Evolutionary conservation across 2,113 vertebrate species (phyloP), one percentile per base, ranked within the genome.

Genomic region (Antigone vipio): DNA sequence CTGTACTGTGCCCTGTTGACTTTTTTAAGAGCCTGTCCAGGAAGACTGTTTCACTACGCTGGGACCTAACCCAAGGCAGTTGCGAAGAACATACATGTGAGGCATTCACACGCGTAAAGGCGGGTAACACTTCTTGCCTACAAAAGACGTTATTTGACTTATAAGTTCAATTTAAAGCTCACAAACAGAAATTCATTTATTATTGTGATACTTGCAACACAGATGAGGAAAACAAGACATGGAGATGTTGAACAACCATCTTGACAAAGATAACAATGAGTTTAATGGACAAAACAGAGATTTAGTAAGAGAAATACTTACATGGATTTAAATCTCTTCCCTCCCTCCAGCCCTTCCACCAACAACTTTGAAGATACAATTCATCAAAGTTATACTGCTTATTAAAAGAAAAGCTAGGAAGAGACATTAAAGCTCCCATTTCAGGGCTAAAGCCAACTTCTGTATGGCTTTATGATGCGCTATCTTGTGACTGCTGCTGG

Each of bases 41-140:
- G 50, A 67, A 88, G 91, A 59, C 9, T 5, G 20, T 77, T 67
- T 75, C 32, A 2, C 58, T 47, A 1, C 26, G 2, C 30, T 67
- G 52, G 47, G 42, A 78, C 35, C 40, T 63, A 24, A 60, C 64
- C 42, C 73, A 42, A 53, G 53, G 45, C n/a, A 29, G 53, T 6
- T 10, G 40, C 34, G 42, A 44, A 68, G 74, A 24, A 7, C 5
- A 5, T 14, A 9, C 45, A 26, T 18, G 13, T 55, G 12, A 40
- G 68, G 45, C 0, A 1, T 49, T 73, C 53, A 35, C 45, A 6
- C 0, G 0, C 4, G 59, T 17, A 17, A 20, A 64, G 11, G 27
- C 47, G 18, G 26, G 62, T 2, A 24, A 22, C 1, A 2, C 62
- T 29, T 45, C 27, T 60, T 53, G 59, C 20, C 64, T 77, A 1